Base-by-base conservation (phyloP, 2,888 invertebrate genomes). In the Heterodera filipjevi region DNA sequence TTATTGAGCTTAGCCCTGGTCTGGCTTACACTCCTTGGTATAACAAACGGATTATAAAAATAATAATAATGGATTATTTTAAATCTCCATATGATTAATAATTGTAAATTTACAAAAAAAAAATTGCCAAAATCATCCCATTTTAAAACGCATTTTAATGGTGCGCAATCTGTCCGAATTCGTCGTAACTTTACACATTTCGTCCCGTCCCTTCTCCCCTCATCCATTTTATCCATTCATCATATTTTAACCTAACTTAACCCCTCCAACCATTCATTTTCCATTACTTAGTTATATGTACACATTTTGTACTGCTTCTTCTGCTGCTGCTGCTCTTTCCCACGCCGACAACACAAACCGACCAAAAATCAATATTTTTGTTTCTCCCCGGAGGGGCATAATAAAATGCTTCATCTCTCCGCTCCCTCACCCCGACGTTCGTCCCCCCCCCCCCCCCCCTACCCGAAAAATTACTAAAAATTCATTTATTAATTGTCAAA, bases 301-400 rank as follows among this genome's bases (percentile, higher is more conserved):
- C 39, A 39, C 6, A 10, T 39, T 39, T 0, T 39, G 39, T 39
- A 39, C 39, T 39, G 39, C 39, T 39, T 39, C 39, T 53, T 16
- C 53, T 53, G 53, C 49, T 49, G 49, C 53, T 53, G 49, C 49
- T 49, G 49, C 49, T 53, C 19, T 53, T 53, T 53, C 53, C 53
- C 53, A 53, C 53, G 53, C 53, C 5, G 39, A 53, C 53, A 53
- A 53, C 14, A 53, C 16, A 12, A 53, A 53, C 19, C 53, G 53
- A 53, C 22, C 6, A 1, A 53, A 16, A 53, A 22, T 53, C 53
- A 12, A 39, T 39, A 39, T 39, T 39, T 39, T 39, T 39, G 39
- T 39, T 39, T 39, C 39, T 39, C 53, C 53, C 53, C 53, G 19
- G 53, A 19, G 49, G 53, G 53, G 53, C 53, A 53, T 53, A 53